phyloP scores from a whole-genome alignment of 2,888 invertebrate species.

The Heteropelma amictum region DNA sequence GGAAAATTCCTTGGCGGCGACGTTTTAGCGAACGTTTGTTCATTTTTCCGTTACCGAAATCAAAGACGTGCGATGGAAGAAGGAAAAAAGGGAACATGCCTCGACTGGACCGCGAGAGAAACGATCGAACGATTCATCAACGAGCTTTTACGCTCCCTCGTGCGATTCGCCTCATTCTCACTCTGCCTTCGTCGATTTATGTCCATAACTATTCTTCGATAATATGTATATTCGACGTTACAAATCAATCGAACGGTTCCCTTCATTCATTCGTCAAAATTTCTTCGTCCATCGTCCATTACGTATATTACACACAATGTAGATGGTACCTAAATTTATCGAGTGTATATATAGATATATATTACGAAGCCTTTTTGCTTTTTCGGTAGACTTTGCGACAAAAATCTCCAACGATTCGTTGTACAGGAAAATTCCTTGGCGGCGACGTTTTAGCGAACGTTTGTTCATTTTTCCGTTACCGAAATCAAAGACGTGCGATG shows the following conservation, averaged over 20 bases:
- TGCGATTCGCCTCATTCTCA: neutral
- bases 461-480: no score
- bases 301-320: neutral
- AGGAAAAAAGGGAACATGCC: neutral
- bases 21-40: no score
- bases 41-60: no score
- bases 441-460: no score
- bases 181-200: neutral
- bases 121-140: conserved; percentile 60
- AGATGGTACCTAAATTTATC: conserved; percentile 15
- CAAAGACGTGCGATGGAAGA: neutral
- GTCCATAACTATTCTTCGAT: neutral
- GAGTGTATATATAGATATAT: neutral
- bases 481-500: no score
- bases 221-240: conserved; percentile 27
- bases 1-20: no score
- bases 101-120: neutral
- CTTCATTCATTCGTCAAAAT: conserved; percentile 50
- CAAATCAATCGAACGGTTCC: conserved; percentile 36
- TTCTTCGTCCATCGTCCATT: conserved; percentile 18
- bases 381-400: no score
- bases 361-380: neutral
- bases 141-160: conserved; percentile 5
- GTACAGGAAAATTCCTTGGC: no score
- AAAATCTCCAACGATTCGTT: no score